Conservation (phyloP, 2,113 vertebrate species). For the Rhadina sibilatrix region DNA sequence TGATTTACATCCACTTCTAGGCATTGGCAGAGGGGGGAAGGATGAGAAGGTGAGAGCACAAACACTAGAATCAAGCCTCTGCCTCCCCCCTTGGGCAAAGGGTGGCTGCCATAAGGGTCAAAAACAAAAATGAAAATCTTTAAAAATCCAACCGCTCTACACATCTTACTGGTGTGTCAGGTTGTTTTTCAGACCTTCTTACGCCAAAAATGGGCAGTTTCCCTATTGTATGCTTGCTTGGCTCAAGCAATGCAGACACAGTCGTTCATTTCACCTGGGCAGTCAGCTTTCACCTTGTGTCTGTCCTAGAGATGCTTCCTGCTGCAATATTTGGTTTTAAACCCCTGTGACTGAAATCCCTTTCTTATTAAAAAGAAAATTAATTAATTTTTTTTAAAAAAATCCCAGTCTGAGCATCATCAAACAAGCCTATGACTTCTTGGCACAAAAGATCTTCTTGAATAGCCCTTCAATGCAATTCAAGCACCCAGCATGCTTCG, state of each 20-base stretch:
- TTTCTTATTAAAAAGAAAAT: background rate
- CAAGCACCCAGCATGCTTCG: background rate
- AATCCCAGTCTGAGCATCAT: background rate
- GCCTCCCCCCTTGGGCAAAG: background rate
- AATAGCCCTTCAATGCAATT: background rate
- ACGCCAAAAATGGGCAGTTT: background rate
- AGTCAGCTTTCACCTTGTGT: constrained; percentile 31
- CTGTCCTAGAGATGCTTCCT: constrained; percentile 3
- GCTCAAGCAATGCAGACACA: background rate
- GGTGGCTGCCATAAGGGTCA: background rate
- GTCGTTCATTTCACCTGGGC: constrained; percentile 38
- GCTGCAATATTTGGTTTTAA: background rate
- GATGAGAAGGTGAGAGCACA: background rate
- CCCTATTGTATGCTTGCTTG: background rate
- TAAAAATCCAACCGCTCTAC: background rate
- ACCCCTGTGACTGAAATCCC: background rate
- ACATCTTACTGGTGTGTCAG: background rate
- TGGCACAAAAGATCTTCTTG: background rate
- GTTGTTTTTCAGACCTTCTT: background rate
- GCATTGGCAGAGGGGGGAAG: background rate
- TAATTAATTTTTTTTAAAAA: rapidly evolving
- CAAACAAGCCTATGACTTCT: background rate
- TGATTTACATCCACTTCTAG: background rate
- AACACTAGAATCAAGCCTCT: background rate
- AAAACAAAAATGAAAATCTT: background rate